Evolutionary conservation across 2,113 vertebrate species (phyloP), one percentile per base, ranked within the genome.

Genomic region (Chamaetylas fuelleborni): DNA sequence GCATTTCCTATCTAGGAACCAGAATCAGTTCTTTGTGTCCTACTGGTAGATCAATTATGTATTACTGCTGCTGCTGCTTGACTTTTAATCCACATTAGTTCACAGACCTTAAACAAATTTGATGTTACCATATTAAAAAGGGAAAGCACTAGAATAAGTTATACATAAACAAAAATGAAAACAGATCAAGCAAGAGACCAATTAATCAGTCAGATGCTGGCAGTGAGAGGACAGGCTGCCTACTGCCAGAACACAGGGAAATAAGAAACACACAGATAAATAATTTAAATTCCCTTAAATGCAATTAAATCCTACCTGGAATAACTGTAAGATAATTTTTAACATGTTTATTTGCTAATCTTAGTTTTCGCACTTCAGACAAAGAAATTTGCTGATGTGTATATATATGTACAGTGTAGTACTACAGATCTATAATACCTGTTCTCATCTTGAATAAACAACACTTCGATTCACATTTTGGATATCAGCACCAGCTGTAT

Each of bases 41-140:
- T 85, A 67, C 80, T 83, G 76, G 57, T 58, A 71, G 78, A 96
- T 95, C 93, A 95, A 93, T 92, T 96, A 96, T 83, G 54, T 45
- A 97, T 93, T 81, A 87, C 42, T 71, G 45, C 62, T 94, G 53
- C 70, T 57, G 61, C 74, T 69, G 81, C 64, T 91, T 93, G 70
- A 88, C 65, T 96, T 97, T 93, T 92, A 92, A 94, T 92, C 43
- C 80, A 77, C 86, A 80, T 96, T 74, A 96, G 73, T 92, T 93
- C 92, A 80, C 42, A 91, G 72, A 92, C 77, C 91, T 74, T 91
- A 42, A 86, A 80, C 79, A 96, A 79, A 86, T 91, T 67, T 90
- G 91, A 95, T 56, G 25, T 31, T 96, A 84, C 90, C 71, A 70
- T 36, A 91, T 67, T 70, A 91, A 91, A 95, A 87, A 84, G 40